A percentile compares a stretch with the other conserved stretches of the same genome.
These are phyloP conservation scores for Diaphora mendica DNA, from an alignment of 2,888 invertebrate species.

Conservation along the genomic window DNA sequence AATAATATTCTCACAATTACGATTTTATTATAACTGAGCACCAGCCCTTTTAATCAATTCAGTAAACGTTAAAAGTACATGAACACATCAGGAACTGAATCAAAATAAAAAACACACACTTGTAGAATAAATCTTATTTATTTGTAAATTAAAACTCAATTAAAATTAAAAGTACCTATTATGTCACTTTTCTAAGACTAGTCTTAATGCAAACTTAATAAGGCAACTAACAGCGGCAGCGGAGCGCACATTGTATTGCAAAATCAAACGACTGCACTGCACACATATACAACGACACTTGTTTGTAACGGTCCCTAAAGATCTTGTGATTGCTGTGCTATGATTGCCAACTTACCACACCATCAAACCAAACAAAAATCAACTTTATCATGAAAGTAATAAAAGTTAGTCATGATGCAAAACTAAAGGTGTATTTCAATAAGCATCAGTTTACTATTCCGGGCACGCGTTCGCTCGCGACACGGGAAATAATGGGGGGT, in stretches of 20 bases:
- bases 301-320: slow-evolving; percentile 64
- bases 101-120: not conserved
- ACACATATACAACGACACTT: slow-evolving; percentile 53
- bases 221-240: slow-evolving; percentile 42
- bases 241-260: slow-evolving; percentile 27
- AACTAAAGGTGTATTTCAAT: slow-evolving; percentile 54
- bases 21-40: too few relatives aligned
- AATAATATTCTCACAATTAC: too few relatives aligned
- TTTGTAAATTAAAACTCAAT: slow-evolving; percentile 8
- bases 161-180: not conserved
- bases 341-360: slow-evolving; percentile 35
- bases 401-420: slow-evolving; percentile 25
- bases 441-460: slow-evolving; percentile 66
- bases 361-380: slow-evolving; percentile 24
- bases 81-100: not conserved
- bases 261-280: slow-evolving; percentile 36
- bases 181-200: slow-evolving; percentile 19
- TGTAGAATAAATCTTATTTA: slow-evolving; percentile 1
- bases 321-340: slow-evolving; percentile 61
- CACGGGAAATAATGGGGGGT: slow-evolving; percentile 65
- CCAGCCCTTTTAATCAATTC: too few relatives aligned
- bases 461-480: slow-evolving; percentile 62
- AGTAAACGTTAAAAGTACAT: not conserved
- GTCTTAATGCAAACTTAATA: slow-evolving; percentile 43
- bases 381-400: slow-evolving; percentile 31